A percentile compares a stretch with the other conserved stretches of the same genome.
These are phyloP conservation scores for Gyps fulvus DNA, from an alignment of 2,113 vertebrate genomes.

Conservation along the genomic window DNA sequence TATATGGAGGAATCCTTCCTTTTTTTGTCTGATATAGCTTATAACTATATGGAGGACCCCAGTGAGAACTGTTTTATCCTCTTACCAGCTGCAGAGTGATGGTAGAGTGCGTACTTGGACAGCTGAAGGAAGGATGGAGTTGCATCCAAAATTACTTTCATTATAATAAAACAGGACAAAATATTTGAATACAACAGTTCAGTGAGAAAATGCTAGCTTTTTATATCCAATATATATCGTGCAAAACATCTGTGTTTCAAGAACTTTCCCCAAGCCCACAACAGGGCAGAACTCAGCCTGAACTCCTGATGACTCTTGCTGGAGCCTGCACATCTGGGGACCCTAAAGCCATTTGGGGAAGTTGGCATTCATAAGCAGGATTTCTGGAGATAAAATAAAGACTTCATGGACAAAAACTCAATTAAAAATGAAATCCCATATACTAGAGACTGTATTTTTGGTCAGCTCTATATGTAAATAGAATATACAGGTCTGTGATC, in stretches of 20 bases:
- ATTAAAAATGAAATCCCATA: not conserved
- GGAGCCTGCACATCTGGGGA: not conserved
- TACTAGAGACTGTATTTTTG: not conserved
- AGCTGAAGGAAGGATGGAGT: not conserved
- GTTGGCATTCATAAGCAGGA: not conserved
- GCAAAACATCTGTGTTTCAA: not conserved
- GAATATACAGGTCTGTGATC: not conserved
- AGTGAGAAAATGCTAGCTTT: not conserved
- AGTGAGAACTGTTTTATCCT: not conserved
- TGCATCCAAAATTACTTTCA: not conserved
- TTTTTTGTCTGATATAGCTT: not conserved
- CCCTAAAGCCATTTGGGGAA: not conserved
- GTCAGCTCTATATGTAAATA: not conserved
- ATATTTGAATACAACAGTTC: not conserved
- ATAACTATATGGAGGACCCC: not conserved
- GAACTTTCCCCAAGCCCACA: not conserved
- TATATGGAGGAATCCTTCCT: not conserved
- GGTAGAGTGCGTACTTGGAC: not conserved
- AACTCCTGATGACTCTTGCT: not conserved
- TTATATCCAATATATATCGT: fast-evolving
- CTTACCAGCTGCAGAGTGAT: not conserved
- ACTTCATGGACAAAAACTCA: not conserved
- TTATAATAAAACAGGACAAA: not conserved
- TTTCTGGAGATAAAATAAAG: not conserved
- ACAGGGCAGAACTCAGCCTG: not conserved